Evolutionary conservation across 2,113 vertebrate genomes (phyloP).

Genomic region (Puntigrus tetrazona): DNA sequence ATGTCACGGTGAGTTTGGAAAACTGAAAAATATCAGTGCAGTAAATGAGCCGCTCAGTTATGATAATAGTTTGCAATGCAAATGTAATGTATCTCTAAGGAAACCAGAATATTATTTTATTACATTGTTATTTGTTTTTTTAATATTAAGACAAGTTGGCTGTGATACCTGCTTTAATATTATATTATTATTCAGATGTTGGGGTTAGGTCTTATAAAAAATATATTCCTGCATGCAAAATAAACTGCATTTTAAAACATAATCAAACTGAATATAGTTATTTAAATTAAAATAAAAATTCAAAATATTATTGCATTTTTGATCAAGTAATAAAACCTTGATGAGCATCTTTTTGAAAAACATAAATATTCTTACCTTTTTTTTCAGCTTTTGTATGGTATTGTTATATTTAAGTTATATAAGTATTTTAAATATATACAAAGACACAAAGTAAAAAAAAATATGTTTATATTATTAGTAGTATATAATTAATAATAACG

Average conservation of each 20-base stretch:
- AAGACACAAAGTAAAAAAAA: too few species aligned
- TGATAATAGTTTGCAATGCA: not conserved
- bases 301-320: not conserved
- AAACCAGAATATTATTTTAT: not conserved
- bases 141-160: not conserved
- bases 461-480: too few species aligned
- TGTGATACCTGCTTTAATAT: not conserved
- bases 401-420: too few species aligned
- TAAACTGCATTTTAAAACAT: not conserved
- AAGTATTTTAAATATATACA: too few species aligned
- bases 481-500: too few species aligned
- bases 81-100: not conserved
- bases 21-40: not conserved
- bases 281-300: not conserved
- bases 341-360: not conserved
- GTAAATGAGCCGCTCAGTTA: not conserved
- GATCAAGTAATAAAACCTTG: not conserved
- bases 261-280: not conserved
- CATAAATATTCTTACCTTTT: too few species aligned
- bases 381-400: too few species aligned
- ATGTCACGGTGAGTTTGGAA: conserved; percentile 81
- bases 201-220: too few species aligned
- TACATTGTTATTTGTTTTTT: not conserved
- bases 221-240: not conserved
- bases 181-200: too few species aligned